phyloP scores from a whole-genome alignment of 1,140 invertebrate species.

The Hylaeus anthracinus region DNA sequence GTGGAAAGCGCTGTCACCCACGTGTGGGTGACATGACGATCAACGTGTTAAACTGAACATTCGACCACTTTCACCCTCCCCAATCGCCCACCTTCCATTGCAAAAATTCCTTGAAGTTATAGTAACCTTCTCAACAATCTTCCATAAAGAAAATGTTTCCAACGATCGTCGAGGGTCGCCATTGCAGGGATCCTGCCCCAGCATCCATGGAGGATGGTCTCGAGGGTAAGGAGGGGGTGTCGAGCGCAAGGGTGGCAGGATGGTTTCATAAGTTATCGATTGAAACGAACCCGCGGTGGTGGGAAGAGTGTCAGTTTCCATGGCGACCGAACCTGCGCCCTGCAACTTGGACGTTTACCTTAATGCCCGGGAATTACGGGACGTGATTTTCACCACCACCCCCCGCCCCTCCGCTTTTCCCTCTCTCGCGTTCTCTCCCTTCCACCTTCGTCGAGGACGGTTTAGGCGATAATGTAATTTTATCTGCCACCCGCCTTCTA shows the following conservation, averaged over 20 bases:
- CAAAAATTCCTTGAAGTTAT: too few relatives aligned
- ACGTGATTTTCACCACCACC: constrained; percentile 77
- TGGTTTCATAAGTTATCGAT: constrained; percentile 80
- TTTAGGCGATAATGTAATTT: constrained; percentile 67
- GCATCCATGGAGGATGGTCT: constrained; percentile 47
- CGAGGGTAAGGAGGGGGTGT: neutral
- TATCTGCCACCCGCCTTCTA: constrained; percentile 39
- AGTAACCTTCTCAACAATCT: too few relatives aligned
- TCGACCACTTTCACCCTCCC: too few relatives aligned
- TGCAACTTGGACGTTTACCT: constrained; percentile 78
- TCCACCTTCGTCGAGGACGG: constrained; percentile 42
- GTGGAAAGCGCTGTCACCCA: too few relatives aligned
- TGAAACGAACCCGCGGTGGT: constrained; percentile 69
- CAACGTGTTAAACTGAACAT: too few relatives aligned
- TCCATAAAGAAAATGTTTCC: constrained; percentile 5
- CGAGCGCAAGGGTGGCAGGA: constrained; percentile 63
- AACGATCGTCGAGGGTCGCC: constrained; percentile 50
- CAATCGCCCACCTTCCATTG: too few relatives aligned
- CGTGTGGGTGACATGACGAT: too few relatives aligned
- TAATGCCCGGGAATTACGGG: constrained; percentile 80
- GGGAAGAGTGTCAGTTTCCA: constrained; percentile 69
- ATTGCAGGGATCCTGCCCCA: constrained; percentile 63
- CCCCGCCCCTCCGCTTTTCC: constrained; percentile 46
- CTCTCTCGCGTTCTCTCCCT: neutral
- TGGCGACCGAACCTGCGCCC: constrained; percentile 77